Conservation (phyloP, 2,113 vertebrate species). For the Menidia beryllina region DNA sequence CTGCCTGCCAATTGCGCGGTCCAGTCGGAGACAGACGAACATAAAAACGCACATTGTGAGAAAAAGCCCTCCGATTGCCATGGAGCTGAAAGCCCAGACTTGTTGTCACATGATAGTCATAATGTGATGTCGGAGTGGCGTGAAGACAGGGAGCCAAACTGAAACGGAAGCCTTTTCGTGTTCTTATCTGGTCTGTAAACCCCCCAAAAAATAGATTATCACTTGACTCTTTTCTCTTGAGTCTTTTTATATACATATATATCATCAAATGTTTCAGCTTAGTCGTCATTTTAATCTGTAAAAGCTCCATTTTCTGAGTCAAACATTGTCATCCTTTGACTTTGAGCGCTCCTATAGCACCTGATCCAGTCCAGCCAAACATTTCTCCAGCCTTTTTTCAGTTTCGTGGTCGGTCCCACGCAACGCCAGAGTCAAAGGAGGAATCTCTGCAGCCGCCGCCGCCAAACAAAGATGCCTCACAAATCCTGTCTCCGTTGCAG, state of each 20-base stretch:
- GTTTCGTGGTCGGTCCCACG: conserved; percentile 20
- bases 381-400: neutral
- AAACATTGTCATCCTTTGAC: neutral
- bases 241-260: neutral
- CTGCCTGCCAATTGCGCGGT: conserved; percentile 53
- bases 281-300: neutral
- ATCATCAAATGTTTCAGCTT: neutral
- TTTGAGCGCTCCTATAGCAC: conserved; percentile 1
- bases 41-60: conserved; percentile 80
- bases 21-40: conserved; percentile 64
- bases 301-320: neutral
- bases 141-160: conserved; percentile 9
- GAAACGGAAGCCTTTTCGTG: neutral
- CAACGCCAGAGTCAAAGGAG: conserved; percentile 59
- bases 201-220: neutral
- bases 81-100: conserved; percentile 77
- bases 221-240: neutral
- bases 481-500: conserved; percentile 85
- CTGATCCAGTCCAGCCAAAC: conserved; percentile 10
- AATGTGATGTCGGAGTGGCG: conserved; percentile 46
- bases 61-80: conserved; percentile 73
- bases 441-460: conserved; percentile 36
- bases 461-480: conserved; percentile 72
- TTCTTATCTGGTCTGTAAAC: neutral
- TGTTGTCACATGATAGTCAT: conserved; percentile 84